Conservation (phyloP, 2,888 invertebrate genomes). For the Yponomeuta cagnagella region DNA sequence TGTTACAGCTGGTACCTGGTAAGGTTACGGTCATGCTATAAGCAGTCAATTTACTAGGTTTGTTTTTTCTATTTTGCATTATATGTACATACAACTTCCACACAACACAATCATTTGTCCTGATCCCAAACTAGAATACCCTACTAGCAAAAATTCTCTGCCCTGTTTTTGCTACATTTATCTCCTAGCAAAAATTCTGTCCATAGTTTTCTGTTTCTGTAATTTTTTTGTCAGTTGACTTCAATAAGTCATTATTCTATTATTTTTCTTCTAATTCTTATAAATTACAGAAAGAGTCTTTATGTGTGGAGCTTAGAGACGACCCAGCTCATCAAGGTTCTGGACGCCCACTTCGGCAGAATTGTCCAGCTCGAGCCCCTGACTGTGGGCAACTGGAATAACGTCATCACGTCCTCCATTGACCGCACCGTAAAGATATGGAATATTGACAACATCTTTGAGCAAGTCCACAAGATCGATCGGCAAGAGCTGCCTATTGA, state of each 20-base stretch:
- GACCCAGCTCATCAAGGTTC: slow-evolving; percentile 88
- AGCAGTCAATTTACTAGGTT: too few species aligned
- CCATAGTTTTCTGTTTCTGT: too few species aligned
- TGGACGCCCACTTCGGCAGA: slow-evolving; percentile 97
- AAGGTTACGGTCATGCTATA: too few species aligned
- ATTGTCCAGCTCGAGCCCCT: slow-evolving; percentile 94
- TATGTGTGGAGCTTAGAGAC: slow-evolving; percentile 95
- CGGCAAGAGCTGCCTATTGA: slow-evolving; percentile 97
- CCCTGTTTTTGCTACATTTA: too few species aligned
- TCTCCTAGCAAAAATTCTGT: too few species aligned
- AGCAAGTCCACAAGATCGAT: slow-evolving; percentile 97
- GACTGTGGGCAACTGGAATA: slow-evolving; percentile 92
- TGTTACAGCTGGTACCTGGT: too few species aligned
- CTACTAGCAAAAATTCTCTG: too few species aligned
- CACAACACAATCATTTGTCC: too few species aligned
- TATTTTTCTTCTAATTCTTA: neutral
- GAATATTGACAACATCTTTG: slow-evolving; percentile 99
- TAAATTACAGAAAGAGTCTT: slow-evolving; percentile 83
- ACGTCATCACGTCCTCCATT: slow-evolving; percentile 96
- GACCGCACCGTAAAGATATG: slow-evolving; percentile 98
- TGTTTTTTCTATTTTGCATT: too few species aligned
- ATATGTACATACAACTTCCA: too few species aligned
- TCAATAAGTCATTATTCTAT: neutral
- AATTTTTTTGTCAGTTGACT: too few species aligned
- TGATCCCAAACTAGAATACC: too few species aligned